Percentiles rank a stretch among this genome's conserved stretches.
Evolutionary conservation across 92 coral and sea anemone species (phyloP).

Genomic region (Siderastrea siderea): DNA sequence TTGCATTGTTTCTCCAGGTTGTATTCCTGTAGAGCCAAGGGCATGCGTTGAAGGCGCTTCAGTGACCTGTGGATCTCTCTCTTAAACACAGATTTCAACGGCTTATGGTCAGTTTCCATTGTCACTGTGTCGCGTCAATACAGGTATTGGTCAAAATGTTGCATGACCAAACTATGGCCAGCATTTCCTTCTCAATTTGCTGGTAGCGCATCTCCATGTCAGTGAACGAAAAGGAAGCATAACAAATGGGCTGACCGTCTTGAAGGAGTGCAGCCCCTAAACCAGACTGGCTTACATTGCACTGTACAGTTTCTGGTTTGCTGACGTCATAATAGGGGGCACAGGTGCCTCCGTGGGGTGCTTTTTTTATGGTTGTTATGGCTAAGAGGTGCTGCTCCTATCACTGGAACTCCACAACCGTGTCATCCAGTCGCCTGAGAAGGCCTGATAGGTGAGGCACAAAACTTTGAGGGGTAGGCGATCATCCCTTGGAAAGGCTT

Average conservation of each 20-base stretch:
- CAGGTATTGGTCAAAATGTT: conserved; percentile 67
- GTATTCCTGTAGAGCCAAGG: conserved; percentile 54
- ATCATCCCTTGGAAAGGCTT: conserved; percentile 64
- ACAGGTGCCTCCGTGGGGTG: conserved; percentile 36
- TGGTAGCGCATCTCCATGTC: conserved; percentile 49
- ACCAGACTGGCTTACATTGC: conserved; percentile 33
- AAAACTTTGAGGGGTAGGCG: conserved; percentile 55
- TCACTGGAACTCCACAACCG: conserved; percentile 61
- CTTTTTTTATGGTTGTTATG: conserved; percentile 38
- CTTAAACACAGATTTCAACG: conserved; percentile 59
- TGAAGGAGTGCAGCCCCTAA: conserved; percentile 50
- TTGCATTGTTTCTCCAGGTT: conserved; percentile 15
- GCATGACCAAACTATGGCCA: conserved; percentile 64
- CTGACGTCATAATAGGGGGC: conserved; percentile 42
- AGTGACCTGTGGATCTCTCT: conserved; percentile 54
- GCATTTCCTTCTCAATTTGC: conserved; percentile 60
- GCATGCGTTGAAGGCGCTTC: conserved; percentile 38
- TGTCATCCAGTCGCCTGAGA: conserved; percentile 24
- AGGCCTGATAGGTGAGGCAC: conserved; percentile 57
- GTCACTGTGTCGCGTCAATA: conserved; percentile 39
- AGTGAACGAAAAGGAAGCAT: conserved; percentile 50
- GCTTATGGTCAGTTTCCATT: conserved; percentile 49
- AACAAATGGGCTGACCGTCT: conserved; percentile 52
- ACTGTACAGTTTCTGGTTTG: conserved; percentile 41
- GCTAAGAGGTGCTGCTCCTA: conserved; percentile 49